A percentile compares a stretch with the other conserved stretches of the same genome.
Evolutionary conservation across 2,888 invertebrate species (phyloP).

Genomic region (Poecilus cupreus): DNA sequence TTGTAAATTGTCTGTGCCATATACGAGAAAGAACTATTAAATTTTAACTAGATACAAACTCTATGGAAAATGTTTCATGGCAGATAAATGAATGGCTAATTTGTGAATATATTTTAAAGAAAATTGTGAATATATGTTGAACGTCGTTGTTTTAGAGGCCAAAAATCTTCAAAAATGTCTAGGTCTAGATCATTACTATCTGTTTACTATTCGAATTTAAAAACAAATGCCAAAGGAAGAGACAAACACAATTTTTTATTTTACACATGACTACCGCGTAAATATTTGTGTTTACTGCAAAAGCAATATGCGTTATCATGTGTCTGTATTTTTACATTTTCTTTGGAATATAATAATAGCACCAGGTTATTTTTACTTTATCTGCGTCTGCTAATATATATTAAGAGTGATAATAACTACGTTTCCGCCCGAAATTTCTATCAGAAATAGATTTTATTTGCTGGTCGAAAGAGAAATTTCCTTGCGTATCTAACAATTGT

Average conservation of each 20-base stretch:
- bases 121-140: neutral
- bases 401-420: neutral
- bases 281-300: constrained; percentile 25
- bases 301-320: neutral
- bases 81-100: too few relatives aligned
- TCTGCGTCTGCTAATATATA: neutral
- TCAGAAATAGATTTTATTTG: neutral
- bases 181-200: constrained; percentile 29
- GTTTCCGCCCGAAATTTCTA: too few relatives aligned
- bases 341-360: neutral
- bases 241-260: neutral
- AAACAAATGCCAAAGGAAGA: constrained; percentile 19
- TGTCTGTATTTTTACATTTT: constrained; percentile 6
- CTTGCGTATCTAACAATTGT: neutral
- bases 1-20: too few relatives aligned
- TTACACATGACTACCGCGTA: neutral
- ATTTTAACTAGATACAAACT: too few relatives aligned
- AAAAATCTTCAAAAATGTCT: neutral
- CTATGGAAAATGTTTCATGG: too few relatives aligned
- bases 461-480: neutral
- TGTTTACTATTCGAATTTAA: neutral
- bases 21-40: too few relatives aligned
- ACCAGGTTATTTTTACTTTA: constrained; percentile 5
- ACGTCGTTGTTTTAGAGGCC: neutral
- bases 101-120: too few relatives aligned